Conservation (phyloP, 1,140 invertebrate genomes). For the Heliconius nattereri region DNA sequence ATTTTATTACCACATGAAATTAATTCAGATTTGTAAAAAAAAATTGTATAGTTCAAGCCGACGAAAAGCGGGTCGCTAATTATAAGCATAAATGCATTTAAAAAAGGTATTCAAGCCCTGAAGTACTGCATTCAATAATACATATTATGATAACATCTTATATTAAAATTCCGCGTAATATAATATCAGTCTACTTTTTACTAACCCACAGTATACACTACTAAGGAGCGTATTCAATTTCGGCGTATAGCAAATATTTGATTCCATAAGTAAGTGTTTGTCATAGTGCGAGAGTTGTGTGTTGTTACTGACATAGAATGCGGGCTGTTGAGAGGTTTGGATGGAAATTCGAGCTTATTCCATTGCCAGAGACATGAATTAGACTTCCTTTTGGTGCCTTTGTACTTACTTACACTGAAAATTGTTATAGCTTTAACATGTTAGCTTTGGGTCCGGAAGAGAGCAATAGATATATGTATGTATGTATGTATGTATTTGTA, state of each 20-base stretch:
- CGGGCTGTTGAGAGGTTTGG: conserved; percentile 10
- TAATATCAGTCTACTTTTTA: conserved; percentile 1
- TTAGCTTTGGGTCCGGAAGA: conserved; percentile 8
- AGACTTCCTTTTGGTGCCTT: not conserved
- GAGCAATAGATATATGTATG: not conserved
- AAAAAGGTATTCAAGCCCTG: no score
- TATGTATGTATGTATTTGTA: not conserved
- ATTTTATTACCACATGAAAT: no score
- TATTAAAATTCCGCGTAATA: conserved; percentile 2
- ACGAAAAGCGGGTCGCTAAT: no score
- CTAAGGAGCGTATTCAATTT: conserved; percentile 35
- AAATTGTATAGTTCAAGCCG: no score
- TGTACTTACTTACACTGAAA: not conserved
- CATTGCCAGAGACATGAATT: not conserved
- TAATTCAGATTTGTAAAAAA: no score
- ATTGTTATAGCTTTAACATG: conserved; percentile 18
- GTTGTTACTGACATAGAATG: conserved; percentile 29
- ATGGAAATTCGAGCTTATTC: conserved; percentile 15
- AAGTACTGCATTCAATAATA: no score
- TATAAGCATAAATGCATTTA: no score
- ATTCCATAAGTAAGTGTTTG: conserved; percentile 39
- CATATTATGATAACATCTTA: no score
- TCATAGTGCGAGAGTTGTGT: conserved; percentile 30
- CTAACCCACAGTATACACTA: not conserved
- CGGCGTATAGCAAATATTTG: conserved; percentile 30